phyloP scores from a whole-genome alignment of 2,113 vertebrate species.

The Phoenicopterus ruber region DNA sequence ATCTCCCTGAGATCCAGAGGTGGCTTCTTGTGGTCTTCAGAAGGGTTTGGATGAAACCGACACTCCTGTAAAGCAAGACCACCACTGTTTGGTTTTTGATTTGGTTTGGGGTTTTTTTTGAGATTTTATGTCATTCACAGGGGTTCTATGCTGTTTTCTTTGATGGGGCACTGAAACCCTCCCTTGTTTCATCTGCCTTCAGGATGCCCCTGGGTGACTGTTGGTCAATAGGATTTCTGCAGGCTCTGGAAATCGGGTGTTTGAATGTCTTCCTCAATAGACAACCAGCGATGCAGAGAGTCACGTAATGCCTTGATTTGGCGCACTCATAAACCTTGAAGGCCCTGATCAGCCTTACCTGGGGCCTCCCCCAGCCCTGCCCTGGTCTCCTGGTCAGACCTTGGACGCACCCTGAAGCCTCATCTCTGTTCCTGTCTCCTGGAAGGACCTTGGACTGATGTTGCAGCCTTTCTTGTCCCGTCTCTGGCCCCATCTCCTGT shows the following conservation, averaged over 20 bases:
- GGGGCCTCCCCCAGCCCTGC: neutral
- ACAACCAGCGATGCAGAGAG: neutral
- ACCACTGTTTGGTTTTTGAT: too few relatives aligned
- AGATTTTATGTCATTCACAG: neutral
- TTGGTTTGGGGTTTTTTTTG: too few relatives aligned
- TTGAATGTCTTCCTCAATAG: neutral
- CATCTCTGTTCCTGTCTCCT: neutral
- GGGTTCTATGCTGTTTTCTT: neutral
- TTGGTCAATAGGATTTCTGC: neutral
- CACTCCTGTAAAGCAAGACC: neutral
- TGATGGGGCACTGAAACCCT: neutral
- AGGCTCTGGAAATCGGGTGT: neutral
- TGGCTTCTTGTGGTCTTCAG: neutral
- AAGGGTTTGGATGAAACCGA: neutral
- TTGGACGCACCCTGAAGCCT: neutral
- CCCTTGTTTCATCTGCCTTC: neutral
- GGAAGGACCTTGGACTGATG: fast-evolving
- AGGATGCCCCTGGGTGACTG: neutral
- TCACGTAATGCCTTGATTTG: neutral
- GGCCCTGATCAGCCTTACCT: neutral
- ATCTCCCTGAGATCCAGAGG: neutral
- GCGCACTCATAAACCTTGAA: neutral
- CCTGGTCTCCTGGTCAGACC: neutral
- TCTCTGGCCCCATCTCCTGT: neutral
- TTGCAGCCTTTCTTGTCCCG: neutral